Conservation (phyloP, 2,888 invertebrate species). For the Dasysyrphus tricinctus region DNA sequence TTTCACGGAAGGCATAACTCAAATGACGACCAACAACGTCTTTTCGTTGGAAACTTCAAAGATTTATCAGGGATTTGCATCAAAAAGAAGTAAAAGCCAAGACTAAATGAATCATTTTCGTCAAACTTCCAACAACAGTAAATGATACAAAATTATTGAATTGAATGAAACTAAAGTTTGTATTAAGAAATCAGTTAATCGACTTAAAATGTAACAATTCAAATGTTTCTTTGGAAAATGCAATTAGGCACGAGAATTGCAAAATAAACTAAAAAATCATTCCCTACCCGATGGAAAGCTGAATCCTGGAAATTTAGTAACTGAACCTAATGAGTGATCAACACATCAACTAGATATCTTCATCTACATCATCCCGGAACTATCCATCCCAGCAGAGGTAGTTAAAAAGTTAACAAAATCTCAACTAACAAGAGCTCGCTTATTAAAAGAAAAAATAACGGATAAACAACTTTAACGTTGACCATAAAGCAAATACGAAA, state of each 20-base stretch:
- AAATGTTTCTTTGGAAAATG: neutral
- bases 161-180: neutral
- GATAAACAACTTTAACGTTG: neutral
- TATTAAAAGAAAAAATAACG: neutral
- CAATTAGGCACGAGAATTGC: neutral
- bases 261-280: neutral
- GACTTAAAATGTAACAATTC: neutral
- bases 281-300: neutral
- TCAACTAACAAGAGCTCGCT: too few species aligned
- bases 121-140: neutral
- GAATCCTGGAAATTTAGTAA: neutral
- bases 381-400: neutral
- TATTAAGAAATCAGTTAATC: neutral
- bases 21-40: too few species aligned
- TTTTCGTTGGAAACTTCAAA: neutral
- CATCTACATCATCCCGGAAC: neutral
- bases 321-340: neutral
- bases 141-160: neutral
- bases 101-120: neutral
- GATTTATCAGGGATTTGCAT: neutral
- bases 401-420: neutral
- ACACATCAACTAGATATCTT: neutral
- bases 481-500: neutral
- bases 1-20: neutral
- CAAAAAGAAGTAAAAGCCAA: neutral